Percentiles rank a stretch among this genome's conserved stretches.
phyloP scores from a whole-genome alignment of 1,140 invertebrate genomes.

The Andrena cerasifolii region DNA sequence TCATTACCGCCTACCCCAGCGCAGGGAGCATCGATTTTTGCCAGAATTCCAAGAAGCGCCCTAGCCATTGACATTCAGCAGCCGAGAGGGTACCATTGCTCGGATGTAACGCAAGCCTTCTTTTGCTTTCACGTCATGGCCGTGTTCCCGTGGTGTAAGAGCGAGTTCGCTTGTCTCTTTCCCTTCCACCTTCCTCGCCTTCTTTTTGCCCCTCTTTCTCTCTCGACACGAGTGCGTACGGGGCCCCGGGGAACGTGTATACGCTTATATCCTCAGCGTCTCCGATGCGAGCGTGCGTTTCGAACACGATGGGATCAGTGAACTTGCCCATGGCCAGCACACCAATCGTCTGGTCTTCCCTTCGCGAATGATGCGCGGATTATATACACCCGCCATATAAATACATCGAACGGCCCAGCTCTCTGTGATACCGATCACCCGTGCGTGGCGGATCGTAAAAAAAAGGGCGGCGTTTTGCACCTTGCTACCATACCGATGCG shows the following conservation, averaged over 20 bases:
- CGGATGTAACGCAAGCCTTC: slow-evolving; percentile 55
- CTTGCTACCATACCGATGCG: slow-evolving; percentile 27
- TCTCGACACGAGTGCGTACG: slow-evolving; percentile 15
- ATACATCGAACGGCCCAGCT: slow-evolving; percentile 6
- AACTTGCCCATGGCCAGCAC: slow-evolving; percentile 65
- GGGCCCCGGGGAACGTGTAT: neutral
- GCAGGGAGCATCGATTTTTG: slow-evolving; percentile 44
- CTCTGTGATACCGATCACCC: neutral
- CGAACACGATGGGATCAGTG: slow-evolving; percentile 63
- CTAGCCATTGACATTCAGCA: slow-evolving; percentile 58
- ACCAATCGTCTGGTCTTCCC: slow-evolving; percentile 48
- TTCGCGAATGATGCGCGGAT: slow-evolving; percentile 52
- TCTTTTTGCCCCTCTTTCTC: neutral
- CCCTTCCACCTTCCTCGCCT: slow-evolving; percentile 1
- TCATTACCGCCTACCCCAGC: neutral
- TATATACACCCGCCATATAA: slow-evolving; percentile 43
- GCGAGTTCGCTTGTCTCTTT: slow-evolving; percentile 22
- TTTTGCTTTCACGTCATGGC: slow-evolving; percentile 64
- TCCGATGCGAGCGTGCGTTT: slow-evolving; percentile 9
- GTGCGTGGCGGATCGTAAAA: neutral
- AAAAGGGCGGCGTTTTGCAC: neutral
- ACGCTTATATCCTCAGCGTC: slow-evolving; percentile 8
- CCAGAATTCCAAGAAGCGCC: slow-evolving; percentile 48
- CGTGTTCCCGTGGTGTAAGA: slow-evolving; percentile 43
- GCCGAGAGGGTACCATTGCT: slow-evolving; percentile 26